phyloP scores from a whole-genome alignment of 1,140 invertebrate genomes.

The Ips nitidus region DNA sequence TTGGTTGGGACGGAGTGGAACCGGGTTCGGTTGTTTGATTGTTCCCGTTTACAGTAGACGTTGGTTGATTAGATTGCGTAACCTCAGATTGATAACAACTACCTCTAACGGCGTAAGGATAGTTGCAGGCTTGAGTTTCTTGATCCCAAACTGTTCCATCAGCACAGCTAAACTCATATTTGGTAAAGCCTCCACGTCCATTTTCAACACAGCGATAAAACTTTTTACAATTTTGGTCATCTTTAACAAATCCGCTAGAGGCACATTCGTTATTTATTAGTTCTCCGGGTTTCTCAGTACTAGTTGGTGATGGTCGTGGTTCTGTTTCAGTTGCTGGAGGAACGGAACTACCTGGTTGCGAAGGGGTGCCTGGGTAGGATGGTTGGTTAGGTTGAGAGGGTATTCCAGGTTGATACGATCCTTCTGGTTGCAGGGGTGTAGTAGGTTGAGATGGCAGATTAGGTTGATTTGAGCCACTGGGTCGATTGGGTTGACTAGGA shows the following conservation, averaged over 20 bases:
- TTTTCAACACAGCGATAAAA: constrained; percentile 72
- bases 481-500: constrained; percentile 6
- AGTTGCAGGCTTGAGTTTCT: constrained; percentile 60
- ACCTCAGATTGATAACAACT: constrained; percentile 29
- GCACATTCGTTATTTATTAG: constrained; percentile 47
- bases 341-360: background rate
- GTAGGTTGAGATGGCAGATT: background rate
- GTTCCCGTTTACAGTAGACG: constrained; percentile 18
- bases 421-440: background rate
- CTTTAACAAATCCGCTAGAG: constrained; percentile 67
- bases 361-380: background rate
- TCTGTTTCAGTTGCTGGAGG: background rate
- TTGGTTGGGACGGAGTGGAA: background rate
- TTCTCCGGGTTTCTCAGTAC: constrained; percentile 28
- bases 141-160: constrained; percentile 66
- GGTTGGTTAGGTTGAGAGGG: background rate
- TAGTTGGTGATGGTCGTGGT: background rate
- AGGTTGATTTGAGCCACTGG: background rate
- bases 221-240: constrained; percentile 70
- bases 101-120: constrained; percentile 52
- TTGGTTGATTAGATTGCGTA: background rate
- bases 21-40: constrained; percentile 12
- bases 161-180: constrained; percentile 64
- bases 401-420: background rate
- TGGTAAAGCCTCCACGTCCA: constrained; percentile 55